These are phyloP conservation scores for Macrostomum cliftonense DNA, from an alignment of 2,888 invertebrate species.

Conservation along the genomic window DNA sequence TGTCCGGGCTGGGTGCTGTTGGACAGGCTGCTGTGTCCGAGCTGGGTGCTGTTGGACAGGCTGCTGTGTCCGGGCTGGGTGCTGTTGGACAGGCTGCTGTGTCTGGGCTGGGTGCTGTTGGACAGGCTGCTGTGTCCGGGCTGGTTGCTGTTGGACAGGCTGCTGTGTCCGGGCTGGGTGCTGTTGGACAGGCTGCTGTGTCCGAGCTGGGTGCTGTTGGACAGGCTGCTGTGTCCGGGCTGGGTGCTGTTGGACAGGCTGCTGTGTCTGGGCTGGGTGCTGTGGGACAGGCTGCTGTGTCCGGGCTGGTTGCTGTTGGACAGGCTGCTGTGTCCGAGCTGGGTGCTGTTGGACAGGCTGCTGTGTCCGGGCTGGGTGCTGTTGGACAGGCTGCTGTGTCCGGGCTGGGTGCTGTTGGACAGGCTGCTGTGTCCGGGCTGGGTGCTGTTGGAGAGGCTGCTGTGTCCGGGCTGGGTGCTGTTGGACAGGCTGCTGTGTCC, in stretches of 20 bases:
- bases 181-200: too few species aligned
- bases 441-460: background rate
- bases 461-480: slow-evolving; percentile 45
- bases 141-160: slow-evolving; percentile 48
- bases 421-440: slow-evolving; percentile 45
- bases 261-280: slow-evolving; percentile 45
- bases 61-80: slow-evolving; percentile 45
- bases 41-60: slow-evolving; percentile 15
- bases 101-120: slow-evolving; percentile 45
- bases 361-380: slow-evolving; percentile 45
- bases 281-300: background rate
- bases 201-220: slow-evolving; percentile 23
- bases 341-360: background rate
- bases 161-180: slow-evolving; percentile 54
- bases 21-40: too few species aligned
- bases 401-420: slow-evolving; percentile 45
- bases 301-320: slow-evolving; percentile 79
- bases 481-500: background rate
- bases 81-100: background rate
- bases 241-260: slow-evolving; percentile 34
- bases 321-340: too few species aligned
- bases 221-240: slow-evolving; percentile 40
- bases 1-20: slow-evolving; percentile 64
- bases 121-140: slow-evolving; percentile 29
- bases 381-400: background rate